Evolutionary conservation across 2,888 invertebrate genomes (phyloP), one percentile per base, ranked within the genome.

Genomic region (Germaria angustata): DNA sequence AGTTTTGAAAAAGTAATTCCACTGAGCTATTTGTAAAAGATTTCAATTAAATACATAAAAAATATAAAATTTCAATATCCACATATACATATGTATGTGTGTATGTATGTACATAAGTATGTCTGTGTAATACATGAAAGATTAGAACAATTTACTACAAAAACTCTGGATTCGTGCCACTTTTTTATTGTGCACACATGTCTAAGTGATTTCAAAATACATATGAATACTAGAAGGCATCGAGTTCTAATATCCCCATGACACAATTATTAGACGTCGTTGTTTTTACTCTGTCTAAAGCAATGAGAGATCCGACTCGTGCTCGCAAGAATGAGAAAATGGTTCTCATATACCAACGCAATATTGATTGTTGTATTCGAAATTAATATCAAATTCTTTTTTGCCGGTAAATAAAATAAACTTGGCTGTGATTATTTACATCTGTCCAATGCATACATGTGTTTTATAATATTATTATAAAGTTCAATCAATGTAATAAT

Each of bases 131-230:
- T n/a, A 51, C 28, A 36, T 22, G 28, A 11, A 44, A 46, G 6
- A 20, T 7, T 49, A 11, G 13, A 13, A 36, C 4, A 17, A 32
- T 55, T 17, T 55, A 1, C 11, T 36, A 36, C 9, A 51, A 36
- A 71, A 57, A 57, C 11, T 44, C 2, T 6, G 15, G 61, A n/a
- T n/a, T n/a, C n/a, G n/a, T n/a, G n/a, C n/a, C n/a, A n/a, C n/a
- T n/a, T n/a, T n/a, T n/a, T n/a, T n/a, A n/a, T n/a, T n/a, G n/a
- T n/a, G n/a, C n/a, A n/a, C n/a, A n/a, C n/a, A n/a, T n/a, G n/a
- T 88, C 88, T 87, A 89, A 89, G 65, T 86, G 88, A 86, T 86
- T 88, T 86, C 13, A n/a, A n/a, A n/a, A 86, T 78, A 86, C 32
- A 55, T 85, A 86, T 28, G 13, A 15, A 28, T 39, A 41, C 36